Percentiles rank a stretch among this genome's conserved stretches.
Evolutionary conservation across 30 jellyfish, hydroid and myxozoan species (phyloP).

Genomic region (Aurelia sp.): DNA sequence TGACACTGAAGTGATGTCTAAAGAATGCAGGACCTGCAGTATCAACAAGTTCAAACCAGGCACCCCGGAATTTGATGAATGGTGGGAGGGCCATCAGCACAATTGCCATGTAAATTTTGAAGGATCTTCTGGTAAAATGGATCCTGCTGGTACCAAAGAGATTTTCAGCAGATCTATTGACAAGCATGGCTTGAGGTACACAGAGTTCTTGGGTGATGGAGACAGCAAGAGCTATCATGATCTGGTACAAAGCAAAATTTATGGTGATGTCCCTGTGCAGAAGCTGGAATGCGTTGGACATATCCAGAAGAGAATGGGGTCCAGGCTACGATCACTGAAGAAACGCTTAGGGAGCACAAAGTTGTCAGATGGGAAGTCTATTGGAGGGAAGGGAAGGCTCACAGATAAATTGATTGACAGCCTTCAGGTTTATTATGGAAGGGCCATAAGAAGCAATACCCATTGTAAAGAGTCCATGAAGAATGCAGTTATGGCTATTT

Average conservation of each 20-base stretch:
- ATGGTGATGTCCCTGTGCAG: constrained; percentile 2
- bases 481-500: not conserved
- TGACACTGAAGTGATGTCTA: constrained; percentile 30
- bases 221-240: not conserved
- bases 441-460: not conserved
- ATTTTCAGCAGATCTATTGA: not conserved
- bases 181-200: not conserved
- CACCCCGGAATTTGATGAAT: constrained; percentile 18
- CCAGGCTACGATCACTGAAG: not conserved
- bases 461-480: not conserved
- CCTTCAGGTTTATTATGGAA: constrained; percentile 26
- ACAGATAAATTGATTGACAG: not conserved
- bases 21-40: constrained; percentile 11
- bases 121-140: too few species aligned
- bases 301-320: constrained; percentile 8
- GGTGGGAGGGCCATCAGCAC: constrained; percentile 16
- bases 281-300: not conserved
- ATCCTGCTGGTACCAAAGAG: not conserved
- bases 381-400: too few species aligned
- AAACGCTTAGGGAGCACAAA: not conserved
- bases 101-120: not conserved
- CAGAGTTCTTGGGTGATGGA: too few species aligned
- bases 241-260: not conserved
- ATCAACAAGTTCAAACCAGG: not conserved
- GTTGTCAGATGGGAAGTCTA: not conserved